Conservation (phyloP, 2,888 invertebrate genomes). For the Epinotia brunnichana region DNA sequence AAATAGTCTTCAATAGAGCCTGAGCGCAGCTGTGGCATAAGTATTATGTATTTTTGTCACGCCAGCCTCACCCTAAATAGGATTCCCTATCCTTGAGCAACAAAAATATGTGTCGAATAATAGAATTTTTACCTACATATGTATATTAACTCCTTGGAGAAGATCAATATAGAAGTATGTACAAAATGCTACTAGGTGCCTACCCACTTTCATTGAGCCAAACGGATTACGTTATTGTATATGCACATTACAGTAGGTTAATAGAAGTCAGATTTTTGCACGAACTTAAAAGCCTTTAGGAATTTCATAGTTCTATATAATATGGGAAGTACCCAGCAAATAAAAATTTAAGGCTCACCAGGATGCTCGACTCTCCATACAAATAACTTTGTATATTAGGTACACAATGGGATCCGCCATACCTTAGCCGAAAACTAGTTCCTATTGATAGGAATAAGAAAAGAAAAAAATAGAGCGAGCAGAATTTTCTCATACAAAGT, state of each 20-base stretch:
- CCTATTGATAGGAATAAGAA: no score
- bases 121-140: neutral
- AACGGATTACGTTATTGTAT: neutral
- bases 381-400: no score
- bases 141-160: neutral
- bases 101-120: neutral
- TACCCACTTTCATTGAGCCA: neutral
- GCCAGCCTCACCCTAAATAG: neutral
- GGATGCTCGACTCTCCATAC: no score
- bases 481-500: no score
- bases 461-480: no score
- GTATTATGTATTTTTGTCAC: slow-evolving; percentile 2
- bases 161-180: neutral
- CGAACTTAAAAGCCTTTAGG: no score
- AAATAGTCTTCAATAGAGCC: neutral
- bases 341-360: no score
- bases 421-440: no score
- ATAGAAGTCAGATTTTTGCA: neutral
- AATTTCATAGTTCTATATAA: no score
- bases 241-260: neutral
- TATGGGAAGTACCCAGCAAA: no score
- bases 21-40: slow-evolving; percentile 3
- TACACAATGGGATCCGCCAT: no score
- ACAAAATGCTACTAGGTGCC: neutral
- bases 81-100: slow-evolving; percentile 4